Percentiles rank a stretch among this genome's conserved stretches.
These are phyloP conservation scores for Pentamera pediparva DNA, from an alignment of 53 echinoderm and acorn worm genomes.

Conservation along the genomic window DNA sequence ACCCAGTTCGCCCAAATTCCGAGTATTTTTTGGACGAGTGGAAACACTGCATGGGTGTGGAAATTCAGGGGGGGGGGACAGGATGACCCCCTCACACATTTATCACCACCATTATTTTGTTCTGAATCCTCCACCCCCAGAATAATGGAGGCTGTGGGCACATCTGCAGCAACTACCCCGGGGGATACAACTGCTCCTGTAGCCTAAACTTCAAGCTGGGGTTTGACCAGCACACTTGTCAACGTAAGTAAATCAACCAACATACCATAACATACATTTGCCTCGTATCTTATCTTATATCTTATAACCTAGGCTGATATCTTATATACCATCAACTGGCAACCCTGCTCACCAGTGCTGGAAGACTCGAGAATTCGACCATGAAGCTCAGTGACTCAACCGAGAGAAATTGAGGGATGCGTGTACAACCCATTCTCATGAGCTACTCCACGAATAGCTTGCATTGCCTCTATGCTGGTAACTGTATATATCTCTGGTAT, in stretches of 20 bases:
- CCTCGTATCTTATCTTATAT: background rate
- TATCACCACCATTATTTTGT: constrained; percentile 6
- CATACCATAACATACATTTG: background rate
- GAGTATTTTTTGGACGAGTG: too few relatives aligned
- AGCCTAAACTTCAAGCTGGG: constrained; percentile 75
- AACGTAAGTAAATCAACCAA: constrained; percentile 63
- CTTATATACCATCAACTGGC: background rate
- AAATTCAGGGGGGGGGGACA: too few relatives aligned
- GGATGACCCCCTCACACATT: background rate
- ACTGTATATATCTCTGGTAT: too few relatives aligned
- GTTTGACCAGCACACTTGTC: constrained; percentile 74
- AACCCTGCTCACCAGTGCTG: too few relatives aligned
- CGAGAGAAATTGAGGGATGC: too few relatives aligned
- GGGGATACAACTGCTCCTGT: constrained; percentile 86
- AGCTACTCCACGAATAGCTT: too few relatives aligned
- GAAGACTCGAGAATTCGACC: background rate
- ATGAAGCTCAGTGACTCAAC: too few relatives aligned
- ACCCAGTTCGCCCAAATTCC: too few relatives aligned
- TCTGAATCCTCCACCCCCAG: too few relatives aligned
- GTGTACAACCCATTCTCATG: too few relatives aligned
- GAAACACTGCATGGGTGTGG: too few relatives aligned
- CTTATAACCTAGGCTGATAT: background rate
- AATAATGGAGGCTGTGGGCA: constrained; percentile 81
- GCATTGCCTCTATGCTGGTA: too few relatives aligned
- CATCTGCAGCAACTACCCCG: constrained; percentile 65